Evolutionary conservation across 2,797 vertebrate species (phyloP).

Genomic region (Sebastes kiyomatsui): DNA sequence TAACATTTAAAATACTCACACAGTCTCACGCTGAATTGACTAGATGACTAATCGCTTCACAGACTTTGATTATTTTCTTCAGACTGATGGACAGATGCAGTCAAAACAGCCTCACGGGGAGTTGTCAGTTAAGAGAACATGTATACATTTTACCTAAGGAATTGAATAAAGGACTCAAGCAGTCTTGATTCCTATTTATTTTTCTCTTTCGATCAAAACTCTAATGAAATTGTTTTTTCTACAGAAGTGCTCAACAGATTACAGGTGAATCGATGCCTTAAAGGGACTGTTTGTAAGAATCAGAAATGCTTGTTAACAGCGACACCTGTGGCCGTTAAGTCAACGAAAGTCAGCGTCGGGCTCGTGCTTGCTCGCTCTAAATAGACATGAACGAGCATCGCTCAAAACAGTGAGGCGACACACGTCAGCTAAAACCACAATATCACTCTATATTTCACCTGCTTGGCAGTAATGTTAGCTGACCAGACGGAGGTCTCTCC

Average conservation of each 20-base stretch:
- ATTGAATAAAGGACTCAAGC: background rate
- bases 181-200: background rate
- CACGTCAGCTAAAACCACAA: no score
- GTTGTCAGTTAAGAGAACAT: background rate
- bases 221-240: background rate
- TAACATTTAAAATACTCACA: constrained; percentile 1
- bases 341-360: no score
- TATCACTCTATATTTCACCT: no score
- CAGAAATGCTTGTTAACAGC: no score
- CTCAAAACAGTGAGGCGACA: no score
- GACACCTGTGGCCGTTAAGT: no score
- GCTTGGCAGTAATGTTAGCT: no score
- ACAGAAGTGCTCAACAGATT: background rate
- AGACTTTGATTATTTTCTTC: constrained; percentile 7
- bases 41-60: constrained; percentile 16
- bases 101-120: background rate
- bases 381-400: no score
- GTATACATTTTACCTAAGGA: background rate
- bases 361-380: no score
- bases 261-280: background rate
- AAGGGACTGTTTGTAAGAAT: no score
- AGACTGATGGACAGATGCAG: background rate
- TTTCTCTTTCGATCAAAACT: background rate
- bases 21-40: background rate
- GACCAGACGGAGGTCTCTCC: no score